Evolutionary conservation across 2,113 vertebrate species (phyloP).

Genomic region (Chauna torquata): DNA sequence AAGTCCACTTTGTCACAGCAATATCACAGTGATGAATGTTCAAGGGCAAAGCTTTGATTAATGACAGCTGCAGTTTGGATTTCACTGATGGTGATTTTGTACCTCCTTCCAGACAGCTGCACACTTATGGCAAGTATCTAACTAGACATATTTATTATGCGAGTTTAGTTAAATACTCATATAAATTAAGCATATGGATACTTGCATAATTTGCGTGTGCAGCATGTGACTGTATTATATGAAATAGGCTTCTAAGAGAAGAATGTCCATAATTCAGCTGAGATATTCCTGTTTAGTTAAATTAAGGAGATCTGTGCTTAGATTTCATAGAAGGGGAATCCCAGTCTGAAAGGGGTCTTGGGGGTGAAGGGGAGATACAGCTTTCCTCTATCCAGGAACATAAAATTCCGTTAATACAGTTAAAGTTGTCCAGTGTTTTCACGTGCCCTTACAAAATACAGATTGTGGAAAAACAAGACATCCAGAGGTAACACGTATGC

Average conservation of each 20-base stretch:
- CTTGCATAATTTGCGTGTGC: slow-evolving; percentile 35
- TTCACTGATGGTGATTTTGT: slow-evolving; percentile 44
- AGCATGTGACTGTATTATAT: background rate
- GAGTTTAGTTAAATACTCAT: slow-evolving; percentile 29
- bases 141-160: slow-evolving; percentile 60
- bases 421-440: background rate
- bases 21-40: background rate
- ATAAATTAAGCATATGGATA: slow-evolving; percentile 54
- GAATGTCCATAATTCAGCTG: background rate
- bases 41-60: slow-evolving; percentile 64
- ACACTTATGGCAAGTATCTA: slow-evolving; percentile 55
- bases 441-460: background rate
- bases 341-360: background rate
- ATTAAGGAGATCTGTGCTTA: background rate
- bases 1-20: slow-evolving; percentile 51
- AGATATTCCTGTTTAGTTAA: background rate
- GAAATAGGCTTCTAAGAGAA: slow-evolving; percentile 17
- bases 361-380: background rate
- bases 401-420: background rate
- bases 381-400: background rate
- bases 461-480: background rate
- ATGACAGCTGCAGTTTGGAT: slow-evolving; percentile 63
- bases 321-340: background rate
- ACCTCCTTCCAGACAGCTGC: slow-evolving; percentile 66
- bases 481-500: background rate